Percentiles rank a stretch among this genome's conserved stretches.
These are phyloP conservation scores for Drosophila crucigera DNA, from an alignment of 2,888 invertebrate genomes.

Conservation along the genomic window DNA sequence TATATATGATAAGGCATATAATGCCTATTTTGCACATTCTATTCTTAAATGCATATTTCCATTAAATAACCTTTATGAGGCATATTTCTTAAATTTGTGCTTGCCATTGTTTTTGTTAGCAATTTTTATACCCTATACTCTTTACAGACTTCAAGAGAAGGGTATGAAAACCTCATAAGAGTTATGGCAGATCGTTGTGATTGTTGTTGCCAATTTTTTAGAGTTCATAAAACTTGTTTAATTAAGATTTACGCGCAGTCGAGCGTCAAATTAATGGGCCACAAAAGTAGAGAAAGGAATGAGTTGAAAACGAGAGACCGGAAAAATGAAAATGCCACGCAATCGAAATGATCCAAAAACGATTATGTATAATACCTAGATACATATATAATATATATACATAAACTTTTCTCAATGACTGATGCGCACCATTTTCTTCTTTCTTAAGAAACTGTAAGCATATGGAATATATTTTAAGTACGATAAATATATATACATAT, in stretches of 20 bases:
- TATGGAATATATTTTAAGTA: neutral
- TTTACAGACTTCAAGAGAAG: neutral
- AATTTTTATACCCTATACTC: neutral
- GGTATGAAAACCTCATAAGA: slow-evolving; percentile 27
- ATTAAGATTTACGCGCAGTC: slow-evolving; percentile 64
- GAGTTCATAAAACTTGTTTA: slow-evolving; percentile 58
- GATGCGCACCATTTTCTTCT: neutral
- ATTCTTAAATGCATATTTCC: neutral
- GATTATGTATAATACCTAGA: slow-evolving; percentile 1
- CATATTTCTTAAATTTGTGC: rapidly evolving
- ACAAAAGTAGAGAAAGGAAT: slow-evolving; percentile 6
- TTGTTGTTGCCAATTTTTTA: slow-evolving; percentile 40
- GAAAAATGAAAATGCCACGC: slow-evolving; percentile 42
- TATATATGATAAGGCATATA: neutral
- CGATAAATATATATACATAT: neutral
- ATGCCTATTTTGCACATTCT: neutral
- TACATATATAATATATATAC: neutral
- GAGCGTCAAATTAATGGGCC: slow-evolving; percentile 58
- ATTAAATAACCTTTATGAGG: neutral
- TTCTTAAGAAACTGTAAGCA: neutral
- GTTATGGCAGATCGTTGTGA: slow-evolving; percentile 32
- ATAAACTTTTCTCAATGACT: neutral
- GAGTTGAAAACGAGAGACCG: slow-evolving; percentile 20
- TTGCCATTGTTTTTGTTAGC: too few species aligned
- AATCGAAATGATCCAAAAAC: slow-evolving; percentile 33